These are phyloP conservation scores for Sus cebifrons DNA, from an alignment of 2,797 vertebrate species.

Conservation along the genomic window DNA sequence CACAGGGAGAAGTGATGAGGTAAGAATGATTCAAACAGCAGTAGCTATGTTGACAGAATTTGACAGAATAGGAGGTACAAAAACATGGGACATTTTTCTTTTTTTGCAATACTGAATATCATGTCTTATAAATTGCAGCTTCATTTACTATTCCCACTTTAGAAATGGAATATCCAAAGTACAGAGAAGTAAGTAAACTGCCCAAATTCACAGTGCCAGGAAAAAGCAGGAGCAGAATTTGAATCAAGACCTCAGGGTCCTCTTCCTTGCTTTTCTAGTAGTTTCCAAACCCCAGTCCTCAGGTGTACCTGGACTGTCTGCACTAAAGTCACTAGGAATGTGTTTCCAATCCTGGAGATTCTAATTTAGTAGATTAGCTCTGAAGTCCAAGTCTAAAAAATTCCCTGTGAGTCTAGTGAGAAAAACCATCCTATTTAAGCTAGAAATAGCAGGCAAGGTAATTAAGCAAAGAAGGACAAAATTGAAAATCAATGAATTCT, in stretches of 20 bases:
- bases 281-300: not conserved
- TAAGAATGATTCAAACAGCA: constrained; percentile 42
- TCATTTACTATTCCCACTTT: not conserved
- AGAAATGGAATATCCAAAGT: not conserved
- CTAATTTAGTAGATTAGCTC: not conserved
- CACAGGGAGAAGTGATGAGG: not conserved
- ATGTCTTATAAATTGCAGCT: not conserved
- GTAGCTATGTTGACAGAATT: not conserved
- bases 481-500: not conserved
- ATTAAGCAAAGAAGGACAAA: constrained; percentile 32
- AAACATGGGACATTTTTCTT: not conserved
- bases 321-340: not conserved
- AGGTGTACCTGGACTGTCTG: not conserved
- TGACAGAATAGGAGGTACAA: not conserved
- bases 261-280: not conserved
- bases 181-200: not conserved
- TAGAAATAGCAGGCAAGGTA: not conserved
- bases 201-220: not conserved
- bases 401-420: not conserved
- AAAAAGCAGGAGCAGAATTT: not conserved
- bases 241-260: not conserved
- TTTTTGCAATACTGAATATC: not conserved
- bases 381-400: not conserved
- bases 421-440: not conserved
- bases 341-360: not conserved